These are phyloP conservation scores for Agrochola lota DNA, from an alignment of 2,888 invertebrate species.

Conservation along the genomic window DNA sequence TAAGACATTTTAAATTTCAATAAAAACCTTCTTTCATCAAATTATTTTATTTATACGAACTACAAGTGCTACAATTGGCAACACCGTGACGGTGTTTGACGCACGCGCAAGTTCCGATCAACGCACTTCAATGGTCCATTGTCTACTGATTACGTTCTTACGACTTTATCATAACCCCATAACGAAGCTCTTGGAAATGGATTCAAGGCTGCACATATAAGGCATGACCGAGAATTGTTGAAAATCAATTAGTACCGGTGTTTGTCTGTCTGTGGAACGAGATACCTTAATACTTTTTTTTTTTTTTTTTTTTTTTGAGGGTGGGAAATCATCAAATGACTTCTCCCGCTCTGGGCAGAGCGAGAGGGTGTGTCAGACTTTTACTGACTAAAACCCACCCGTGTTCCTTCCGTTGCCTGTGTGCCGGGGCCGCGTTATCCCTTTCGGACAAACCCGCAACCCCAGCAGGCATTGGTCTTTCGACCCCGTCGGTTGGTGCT, in stretches of 20 bases:
- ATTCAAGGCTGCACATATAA: slow-evolving; percentile 56
- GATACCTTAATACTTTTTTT: neutral
- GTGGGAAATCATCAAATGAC: no score
- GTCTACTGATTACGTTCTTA: slow-evolving; percentile 65
- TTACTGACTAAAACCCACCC: no score
- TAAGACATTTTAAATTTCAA: neutral
- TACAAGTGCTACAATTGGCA: slow-evolving; percentile 24
- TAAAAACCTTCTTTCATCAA: neutral
- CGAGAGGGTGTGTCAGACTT: no score
- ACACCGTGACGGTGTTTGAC: slow-evolving; percentile 63
- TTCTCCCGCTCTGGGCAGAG: no score
- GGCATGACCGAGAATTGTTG: slow-evolving; percentile 32
- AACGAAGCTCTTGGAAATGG: slow-evolving; percentile 48
- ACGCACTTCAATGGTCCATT: slow-evolving; percentile 71
- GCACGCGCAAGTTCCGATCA: slow-evolving; percentile 67
- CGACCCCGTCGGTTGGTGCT: no score
- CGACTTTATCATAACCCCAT: slow-evolving; percentile 52
- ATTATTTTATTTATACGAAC: neutral
- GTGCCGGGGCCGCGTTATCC: no score
- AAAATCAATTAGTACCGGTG: slow-evolving; percentile 36
- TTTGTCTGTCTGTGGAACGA: slow-evolving; percentile 6
- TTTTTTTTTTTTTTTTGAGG: no score
- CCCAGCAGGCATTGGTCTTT: no score
- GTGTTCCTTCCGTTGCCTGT: no score
- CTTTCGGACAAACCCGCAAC: no score